These are phyloP conservation scores for Neolamprologus ventralis DNA, from an alignment of 2,113 vertebrate genomes.

Conservation along the genomic window DNA sequence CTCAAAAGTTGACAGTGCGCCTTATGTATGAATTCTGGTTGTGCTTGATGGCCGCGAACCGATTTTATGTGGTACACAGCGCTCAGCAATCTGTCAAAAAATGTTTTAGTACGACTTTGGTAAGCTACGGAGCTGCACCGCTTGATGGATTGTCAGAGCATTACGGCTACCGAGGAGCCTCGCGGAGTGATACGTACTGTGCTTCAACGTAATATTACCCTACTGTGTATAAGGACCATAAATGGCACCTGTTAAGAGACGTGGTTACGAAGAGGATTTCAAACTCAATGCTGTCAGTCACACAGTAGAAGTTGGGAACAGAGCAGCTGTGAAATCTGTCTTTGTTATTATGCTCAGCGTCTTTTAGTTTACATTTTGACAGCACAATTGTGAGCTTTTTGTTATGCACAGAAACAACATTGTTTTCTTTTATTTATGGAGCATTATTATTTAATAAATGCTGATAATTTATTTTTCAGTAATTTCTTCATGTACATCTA, in stretches of 20 bases:
- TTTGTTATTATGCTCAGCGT: too few species aligned
- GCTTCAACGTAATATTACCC: too few species aligned
- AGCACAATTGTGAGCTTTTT: not conserved
- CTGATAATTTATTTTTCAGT: accelerated
- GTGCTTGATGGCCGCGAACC: not conserved
- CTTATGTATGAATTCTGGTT: not conserved
- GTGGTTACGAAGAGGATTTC: accelerated
- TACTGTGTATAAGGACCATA: too few species aligned
- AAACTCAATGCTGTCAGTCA: too few species aligned
- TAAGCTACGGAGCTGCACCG: not conserved
- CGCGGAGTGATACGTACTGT: too few species aligned
- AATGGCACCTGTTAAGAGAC: too few species aligned
- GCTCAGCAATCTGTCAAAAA: not conserved
- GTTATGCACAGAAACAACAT: not conserved
- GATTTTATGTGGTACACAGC: accelerated
- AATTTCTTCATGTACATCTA: not conserved
- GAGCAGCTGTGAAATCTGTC: too few species aligned
- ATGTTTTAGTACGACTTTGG: accelerated
- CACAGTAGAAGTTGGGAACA: accelerated
- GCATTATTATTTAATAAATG: not conserved
- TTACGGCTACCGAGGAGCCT: not conserved
- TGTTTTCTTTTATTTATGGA: not conserved
- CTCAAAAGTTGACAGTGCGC: too few species aligned
- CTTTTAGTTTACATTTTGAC: too few species aligned
- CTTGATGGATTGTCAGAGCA: not conserved